Evolutionary conservation across 2,113 vertebrate genomes (phyloP).

Genomic region (Crocuta crocuta): DNA sequence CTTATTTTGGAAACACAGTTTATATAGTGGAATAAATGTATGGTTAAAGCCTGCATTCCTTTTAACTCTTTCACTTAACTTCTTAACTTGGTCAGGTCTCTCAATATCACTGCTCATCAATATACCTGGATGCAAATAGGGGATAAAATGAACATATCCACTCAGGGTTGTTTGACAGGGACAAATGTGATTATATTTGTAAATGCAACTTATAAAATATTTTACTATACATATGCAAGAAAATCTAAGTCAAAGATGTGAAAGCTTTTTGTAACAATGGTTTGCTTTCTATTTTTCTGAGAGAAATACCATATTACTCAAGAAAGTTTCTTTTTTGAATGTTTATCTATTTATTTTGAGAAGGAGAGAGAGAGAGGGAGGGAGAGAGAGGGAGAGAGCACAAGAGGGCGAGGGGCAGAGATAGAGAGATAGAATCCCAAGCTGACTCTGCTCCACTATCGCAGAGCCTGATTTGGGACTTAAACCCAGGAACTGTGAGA

Average conservation of each 20-base stretch:
- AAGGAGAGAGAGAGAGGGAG: too few relatives aligned
- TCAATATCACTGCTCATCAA: neutral
- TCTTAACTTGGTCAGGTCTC: neutral
- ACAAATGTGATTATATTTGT: neutral
- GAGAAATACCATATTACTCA: neutral
- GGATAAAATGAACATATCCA: neutral
- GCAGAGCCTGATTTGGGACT: too few relatives aligned
- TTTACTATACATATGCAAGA: neutral
- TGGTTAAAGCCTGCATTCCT: neutral
- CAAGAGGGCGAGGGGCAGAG: too few relatives aligned
- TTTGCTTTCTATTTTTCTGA: neutral
- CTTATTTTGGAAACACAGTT: neutral
- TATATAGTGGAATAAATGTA: neutral
- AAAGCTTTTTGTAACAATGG: neutral
- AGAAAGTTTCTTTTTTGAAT: too few relatives aligned
- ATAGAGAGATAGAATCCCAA: too few relatives aligned
- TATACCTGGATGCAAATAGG: neutral
- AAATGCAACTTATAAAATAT: neutral
- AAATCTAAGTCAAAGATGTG: neutral
- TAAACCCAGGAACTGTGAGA: too few relatives aligned
- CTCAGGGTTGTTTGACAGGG: neutral
- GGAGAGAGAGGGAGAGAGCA: too few relatives aligned
- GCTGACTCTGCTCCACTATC: too few relatives aligned
- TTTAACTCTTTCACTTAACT: neutral
- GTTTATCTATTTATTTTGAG: too few relatives aligned